Evolutionary conservation across 2,113 vertebrate species (phyloP).

Genomic region (Datnioides undecimradiatus): DNA sequence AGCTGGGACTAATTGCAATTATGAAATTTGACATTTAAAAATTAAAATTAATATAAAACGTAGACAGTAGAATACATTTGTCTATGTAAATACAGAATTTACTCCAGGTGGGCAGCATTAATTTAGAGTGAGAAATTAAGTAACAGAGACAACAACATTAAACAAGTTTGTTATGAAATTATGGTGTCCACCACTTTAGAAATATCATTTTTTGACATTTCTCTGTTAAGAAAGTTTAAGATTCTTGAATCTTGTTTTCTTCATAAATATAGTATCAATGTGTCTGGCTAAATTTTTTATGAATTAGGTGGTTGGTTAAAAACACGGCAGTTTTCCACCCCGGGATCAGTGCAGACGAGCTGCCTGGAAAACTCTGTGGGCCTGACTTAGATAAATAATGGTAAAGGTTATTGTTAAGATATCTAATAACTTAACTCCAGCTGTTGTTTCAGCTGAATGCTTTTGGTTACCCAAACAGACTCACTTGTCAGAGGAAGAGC

Average conservation of each 20-base stretch:
- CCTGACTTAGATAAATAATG: not conserved
- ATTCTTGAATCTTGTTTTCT: not conserved
- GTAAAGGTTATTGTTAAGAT: not conserved
- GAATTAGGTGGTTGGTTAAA: not conserved
- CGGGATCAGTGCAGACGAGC: not conserved
- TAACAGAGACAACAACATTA: not conserved
- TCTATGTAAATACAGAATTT: not conserved
- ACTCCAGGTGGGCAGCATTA: not conserved
- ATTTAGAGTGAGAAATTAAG: not conserved
- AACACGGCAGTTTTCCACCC: no score
- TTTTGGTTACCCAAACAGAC: not conserved
- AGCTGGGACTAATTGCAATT: not conserved
- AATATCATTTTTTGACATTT: not conserved
- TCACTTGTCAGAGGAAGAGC: not conserved
- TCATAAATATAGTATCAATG: not conserved
- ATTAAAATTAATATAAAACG: not conserved
- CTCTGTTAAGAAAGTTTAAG: not conserved
- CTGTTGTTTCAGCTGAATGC: not conserved
- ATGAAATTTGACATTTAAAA: not conserved
- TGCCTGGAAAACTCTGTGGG: not conserved
- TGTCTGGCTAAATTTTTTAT: not conserved
- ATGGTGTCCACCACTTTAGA: not conserved
- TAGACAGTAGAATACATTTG: not conserved
- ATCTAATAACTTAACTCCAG: not conserved
- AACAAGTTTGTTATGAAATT: not conserved